A percentile compares a stretch with the other conserved stretches of the same genome.
Evolutionary conservation across 2,797 vertebrate species (phyloP).

Genomic region (Poliocrania exsul): DNA sequence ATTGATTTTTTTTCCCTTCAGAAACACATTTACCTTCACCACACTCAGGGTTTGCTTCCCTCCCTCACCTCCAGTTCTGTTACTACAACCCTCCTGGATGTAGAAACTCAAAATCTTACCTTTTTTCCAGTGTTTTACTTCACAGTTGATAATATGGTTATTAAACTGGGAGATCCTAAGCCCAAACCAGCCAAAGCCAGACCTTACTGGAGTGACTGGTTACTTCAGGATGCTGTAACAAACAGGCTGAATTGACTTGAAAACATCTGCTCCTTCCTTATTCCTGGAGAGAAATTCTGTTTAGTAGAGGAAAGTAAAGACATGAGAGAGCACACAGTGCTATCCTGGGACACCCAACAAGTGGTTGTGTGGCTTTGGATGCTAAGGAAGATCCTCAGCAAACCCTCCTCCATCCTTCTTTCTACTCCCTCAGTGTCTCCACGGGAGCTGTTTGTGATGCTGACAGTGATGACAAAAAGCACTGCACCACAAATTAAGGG

Average conservation of each 20-base stretch:
- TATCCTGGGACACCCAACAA: background rate
- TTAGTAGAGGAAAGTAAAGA: background rate
- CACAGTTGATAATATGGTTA: background rate
- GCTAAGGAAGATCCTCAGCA: background rate
- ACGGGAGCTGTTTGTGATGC: background rate
- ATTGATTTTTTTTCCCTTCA: background rate
- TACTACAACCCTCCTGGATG: background rate
- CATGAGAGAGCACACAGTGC: background rate
- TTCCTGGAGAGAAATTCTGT: background rate
- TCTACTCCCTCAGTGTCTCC: background rate
- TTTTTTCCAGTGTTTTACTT: background rate
- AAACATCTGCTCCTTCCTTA: background rate
- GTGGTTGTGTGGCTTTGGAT: background rate
- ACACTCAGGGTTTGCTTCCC: background rate
- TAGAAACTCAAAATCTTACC: background rate
- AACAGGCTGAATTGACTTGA: background rate
- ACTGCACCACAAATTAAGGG: background rate
- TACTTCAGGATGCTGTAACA: background rate
- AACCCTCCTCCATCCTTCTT: background rate
- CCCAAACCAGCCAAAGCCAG: background rate
- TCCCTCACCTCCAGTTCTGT: background rate
- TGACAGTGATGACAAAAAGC: background rate
- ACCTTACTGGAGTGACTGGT: background rate
- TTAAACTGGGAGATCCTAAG: background rate
- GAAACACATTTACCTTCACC: background rate